A percentile compares a stretch with the other conserved stretches of the same genome.
Evolutionary conservation across 2,797 vertebrate genomes (phyloP).

Genomic region (Danio aesculapii): DNA sequence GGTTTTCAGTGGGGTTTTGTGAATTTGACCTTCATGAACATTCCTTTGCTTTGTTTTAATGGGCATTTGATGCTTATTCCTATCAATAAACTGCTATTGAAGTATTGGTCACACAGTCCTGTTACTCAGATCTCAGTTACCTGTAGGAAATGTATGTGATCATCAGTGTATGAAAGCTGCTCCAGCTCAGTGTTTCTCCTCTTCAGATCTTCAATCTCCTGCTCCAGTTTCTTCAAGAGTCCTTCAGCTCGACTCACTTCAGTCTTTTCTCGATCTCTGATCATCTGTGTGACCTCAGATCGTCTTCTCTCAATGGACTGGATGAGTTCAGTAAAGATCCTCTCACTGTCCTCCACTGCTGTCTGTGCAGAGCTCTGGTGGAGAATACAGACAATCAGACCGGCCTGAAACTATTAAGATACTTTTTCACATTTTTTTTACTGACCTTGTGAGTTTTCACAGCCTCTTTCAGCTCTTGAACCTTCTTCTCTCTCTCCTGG

Average conservation of each 20-base stretch:
- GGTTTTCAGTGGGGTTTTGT: too few species aligned
- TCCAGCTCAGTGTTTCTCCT: background rate
- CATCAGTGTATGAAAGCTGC: background rate
- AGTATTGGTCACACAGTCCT: background rate
- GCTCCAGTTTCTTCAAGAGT: background rate
- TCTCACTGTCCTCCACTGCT: background rate
- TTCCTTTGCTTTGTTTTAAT: too few species aligned
- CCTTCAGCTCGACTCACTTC: background rate
- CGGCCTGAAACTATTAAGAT: background rate
- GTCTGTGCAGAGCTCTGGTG: background rate
- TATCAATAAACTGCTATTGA: background rate
- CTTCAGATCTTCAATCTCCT: background rate
- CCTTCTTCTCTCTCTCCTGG: background rate
- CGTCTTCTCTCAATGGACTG: background rate
- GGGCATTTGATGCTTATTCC: too few species aligned
- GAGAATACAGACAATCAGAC: background rate
- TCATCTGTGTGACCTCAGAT: background rate
- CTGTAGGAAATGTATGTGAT: background rate
- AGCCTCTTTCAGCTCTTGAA: constrained; percentile 3
- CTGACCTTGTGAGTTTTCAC: constrained; percentile 4
- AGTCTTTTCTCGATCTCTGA: background rate
- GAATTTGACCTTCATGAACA: too few species aligned
- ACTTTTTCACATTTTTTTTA: background rate
- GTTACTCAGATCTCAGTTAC: background rate
- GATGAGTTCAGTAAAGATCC: constrained; percentile 1